These are phyloP conservation scores for Agonopterix subpropinquella DNA, from an alignment of 2,888 invertebrate genomes.

Conservation along the genomic window DNA sequence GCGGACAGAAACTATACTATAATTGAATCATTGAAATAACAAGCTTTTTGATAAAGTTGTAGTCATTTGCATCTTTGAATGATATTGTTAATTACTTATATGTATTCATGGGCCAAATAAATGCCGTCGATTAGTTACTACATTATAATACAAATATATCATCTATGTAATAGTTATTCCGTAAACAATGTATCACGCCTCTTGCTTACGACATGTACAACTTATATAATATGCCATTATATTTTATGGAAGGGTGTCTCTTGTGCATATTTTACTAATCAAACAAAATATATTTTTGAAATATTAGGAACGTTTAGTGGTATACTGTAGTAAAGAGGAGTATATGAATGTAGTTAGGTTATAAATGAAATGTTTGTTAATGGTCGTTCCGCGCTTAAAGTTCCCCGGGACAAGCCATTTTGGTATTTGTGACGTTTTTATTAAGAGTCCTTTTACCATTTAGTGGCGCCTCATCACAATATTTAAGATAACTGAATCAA, in stretches of 20 bases:
- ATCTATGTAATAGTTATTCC: slow-evolving; percentile 4
- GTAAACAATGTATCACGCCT: slow-evolving; percentile 27
- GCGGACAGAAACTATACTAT: too few relatives aligned
- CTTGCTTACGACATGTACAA: slow-evolving; percentile 34
- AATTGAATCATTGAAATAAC: too few relatives aligned
- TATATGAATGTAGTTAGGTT: slow-evolving; percentile 38
- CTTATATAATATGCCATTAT: slow-evolving; percentile 11
- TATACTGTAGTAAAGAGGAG: slow-evolving; percentile 26
- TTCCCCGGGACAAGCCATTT: neutral
- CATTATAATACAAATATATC: neutral
- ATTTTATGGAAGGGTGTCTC: slow-evolving; percentile 26
- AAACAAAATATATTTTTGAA: slow-evolving; percentile 61
- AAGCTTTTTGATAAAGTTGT: too few relatives aligned
- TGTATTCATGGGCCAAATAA: slow-evolving; percentile 18
- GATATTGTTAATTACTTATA: neutral
- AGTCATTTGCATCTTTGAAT: too few relatives aligned
- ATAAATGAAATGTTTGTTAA: slow-evolving; percentile 25
- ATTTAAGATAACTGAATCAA: too few relatives aligned
- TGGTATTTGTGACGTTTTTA: too few relatives aligned
- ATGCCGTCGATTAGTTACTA: slow-evolving; percentile 20
- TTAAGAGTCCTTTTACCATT: too few relatives aligned
- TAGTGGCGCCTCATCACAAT: too few relatives aligned
- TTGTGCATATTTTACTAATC: slow-evolving; percentile 47
- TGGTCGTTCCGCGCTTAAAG: neutral
- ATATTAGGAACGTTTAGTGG: slow-evolving; percentile 34